phyloP scores from a whole-genome alignment of 2,113 vertebrate species.

The Tamias sibiricus region DNA sequence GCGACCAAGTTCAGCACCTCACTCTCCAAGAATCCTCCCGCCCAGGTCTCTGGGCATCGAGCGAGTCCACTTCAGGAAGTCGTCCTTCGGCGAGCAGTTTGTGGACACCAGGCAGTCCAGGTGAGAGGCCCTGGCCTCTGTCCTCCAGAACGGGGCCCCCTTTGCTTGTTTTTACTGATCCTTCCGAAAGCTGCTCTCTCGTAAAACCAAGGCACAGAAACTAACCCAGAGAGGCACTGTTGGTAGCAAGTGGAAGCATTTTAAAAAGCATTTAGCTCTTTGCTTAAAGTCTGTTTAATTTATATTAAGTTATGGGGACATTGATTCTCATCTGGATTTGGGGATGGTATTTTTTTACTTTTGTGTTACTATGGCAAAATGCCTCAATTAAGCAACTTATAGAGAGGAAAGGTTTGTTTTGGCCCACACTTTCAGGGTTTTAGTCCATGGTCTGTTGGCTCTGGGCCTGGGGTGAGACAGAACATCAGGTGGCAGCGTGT shows the following conservation, averaged over 20 bases:
- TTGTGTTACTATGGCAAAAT: neutral
- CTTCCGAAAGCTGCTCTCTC: neutral
- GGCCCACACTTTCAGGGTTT: neutral
- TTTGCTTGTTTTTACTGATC: neutral
- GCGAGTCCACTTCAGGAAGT: slow-evolving; percentile 88
- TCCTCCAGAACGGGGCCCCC: neutral
- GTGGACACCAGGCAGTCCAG: slow-evolving; percentile 86
- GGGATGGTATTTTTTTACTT: neutral
- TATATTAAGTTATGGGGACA: neutral
- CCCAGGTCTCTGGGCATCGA: slow-evolving; percentile 90
- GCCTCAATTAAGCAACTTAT: neutral
- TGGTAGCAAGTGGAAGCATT: neutral
- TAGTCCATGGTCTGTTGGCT: neutral
- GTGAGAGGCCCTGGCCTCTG: slow-evolving; percentile 66
- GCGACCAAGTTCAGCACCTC: slow-evolving; percentile 91
- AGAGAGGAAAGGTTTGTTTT: neutral
- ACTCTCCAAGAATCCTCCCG: slow-evolving; percentile 92
- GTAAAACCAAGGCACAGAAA: neutral
- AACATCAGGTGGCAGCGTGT: neutral
- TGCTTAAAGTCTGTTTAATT: neutral
- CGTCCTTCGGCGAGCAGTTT: slow-evolving; percentile 86
- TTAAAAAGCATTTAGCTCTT: neutral
- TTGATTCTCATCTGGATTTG: neutral
- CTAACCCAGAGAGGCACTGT: neutral
- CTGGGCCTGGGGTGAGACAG: neutral